Conservation (phyloP, 1,140 invertebrate species). For the Agraylea sexmaculata region DNA sequence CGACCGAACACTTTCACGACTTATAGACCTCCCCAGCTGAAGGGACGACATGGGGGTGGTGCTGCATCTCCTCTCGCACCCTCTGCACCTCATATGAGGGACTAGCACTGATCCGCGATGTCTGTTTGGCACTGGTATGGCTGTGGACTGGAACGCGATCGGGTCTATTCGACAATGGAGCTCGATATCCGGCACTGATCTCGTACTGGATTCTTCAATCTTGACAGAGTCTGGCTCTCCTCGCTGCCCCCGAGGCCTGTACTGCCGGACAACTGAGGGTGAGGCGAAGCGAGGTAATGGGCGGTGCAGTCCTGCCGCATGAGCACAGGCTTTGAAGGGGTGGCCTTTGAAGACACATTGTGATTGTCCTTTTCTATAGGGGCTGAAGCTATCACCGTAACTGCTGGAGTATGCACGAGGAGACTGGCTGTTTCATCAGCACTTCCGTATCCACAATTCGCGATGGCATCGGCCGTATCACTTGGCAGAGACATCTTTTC, state of each 20-base stretch:
- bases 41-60: constrained; percentile 61
- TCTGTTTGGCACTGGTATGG: constrained; percentile 37
- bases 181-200: constrained; percentile 81
- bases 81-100: constrained; percentile 47
- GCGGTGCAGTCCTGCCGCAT: constrained; percentile 74
- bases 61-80: constrained; percentile 60
- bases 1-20: constrained; percentile 56
- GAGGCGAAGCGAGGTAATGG: constrained; percentile 53
- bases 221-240: constrained; percentile 52
- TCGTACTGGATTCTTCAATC: constrained; percentile 55
- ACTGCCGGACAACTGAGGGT: constrained; percentile 60
- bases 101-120: constrained; percentile 44
- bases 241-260: constrained; percentile 57
- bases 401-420: constrained; percentile 43
- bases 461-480: constrained; percentile 38
- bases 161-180: constrained; percentile 54
- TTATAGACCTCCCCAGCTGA: constrained; percentile 61
- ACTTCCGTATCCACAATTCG: constrained; percentile 53
- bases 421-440: constrained; percentile 69
- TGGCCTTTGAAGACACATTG: constrained; percentile 21
- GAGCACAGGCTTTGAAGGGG: constrained; percentile 56
- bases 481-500: constrained; percentile 38
- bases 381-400: constrained; percentile 36
- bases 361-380: constrained; percentile 28
- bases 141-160: constrained; percentile 22